phyloP scores from a whole-genome alignment of 2,113 vertebrate species.

The Mesocricetus auratus region DNA sequence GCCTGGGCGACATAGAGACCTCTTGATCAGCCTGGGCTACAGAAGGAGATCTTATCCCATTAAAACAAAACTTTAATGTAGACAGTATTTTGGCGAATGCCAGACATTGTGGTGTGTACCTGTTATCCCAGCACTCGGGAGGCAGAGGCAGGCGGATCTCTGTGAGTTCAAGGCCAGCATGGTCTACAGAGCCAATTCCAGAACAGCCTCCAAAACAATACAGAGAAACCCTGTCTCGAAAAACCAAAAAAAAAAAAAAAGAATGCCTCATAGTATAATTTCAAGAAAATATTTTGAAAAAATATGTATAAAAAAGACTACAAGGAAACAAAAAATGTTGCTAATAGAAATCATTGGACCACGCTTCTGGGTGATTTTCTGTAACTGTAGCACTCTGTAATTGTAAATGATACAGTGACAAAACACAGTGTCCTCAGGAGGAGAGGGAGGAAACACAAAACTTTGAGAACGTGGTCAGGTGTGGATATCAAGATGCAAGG shows the following conservation, averaged over 20 bases:
- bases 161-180: not conserved
- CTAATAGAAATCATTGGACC: slow-evolving; percentile 5
- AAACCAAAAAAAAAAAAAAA: slow-evolving; percentile 26
- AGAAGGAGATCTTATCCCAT: not conserved
- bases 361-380: not conserved
- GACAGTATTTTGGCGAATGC: not conserved
- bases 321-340: slow-evolving; percentile 4
- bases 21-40: not conserved
- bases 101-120: not conserved
- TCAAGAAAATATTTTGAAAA: slow-evolving; percentile 46
- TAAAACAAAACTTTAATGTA: slow-evolving; percentile 39
- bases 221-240: not conserved
- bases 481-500: not conserved
- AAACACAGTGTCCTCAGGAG: not conserved
- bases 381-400: not conserved
- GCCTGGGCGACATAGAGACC: too few species aligned
- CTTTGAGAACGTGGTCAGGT: slow-evolving; percentile 4
- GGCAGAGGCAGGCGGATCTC: not conserved
- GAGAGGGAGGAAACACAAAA: not conserved
- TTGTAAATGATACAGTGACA: not conserved
- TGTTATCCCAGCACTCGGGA: not conserved
- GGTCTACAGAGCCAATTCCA: not conserved
- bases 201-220: not conserved
- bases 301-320: not conserved
- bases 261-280: slow-evolving; percentile 32